Evolutionary conservation across 30 jellyfish, hydroid and myxozoan genomes (phyloP).

Genomic region (Hydractinia symbiolongicarpus): DNA sequence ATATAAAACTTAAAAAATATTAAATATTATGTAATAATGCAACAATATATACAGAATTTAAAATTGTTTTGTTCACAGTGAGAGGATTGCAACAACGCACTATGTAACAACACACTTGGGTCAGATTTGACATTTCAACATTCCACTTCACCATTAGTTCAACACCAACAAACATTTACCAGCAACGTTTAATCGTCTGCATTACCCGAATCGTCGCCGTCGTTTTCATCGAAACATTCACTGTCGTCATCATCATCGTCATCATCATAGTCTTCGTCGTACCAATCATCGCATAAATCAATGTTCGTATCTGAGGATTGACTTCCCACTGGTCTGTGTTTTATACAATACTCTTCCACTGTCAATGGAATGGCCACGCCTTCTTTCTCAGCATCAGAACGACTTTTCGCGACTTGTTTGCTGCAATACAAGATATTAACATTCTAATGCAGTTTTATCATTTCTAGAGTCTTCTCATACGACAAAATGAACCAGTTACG

Average conservation of each 20-base stretch:
- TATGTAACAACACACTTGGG: too few species aligned
- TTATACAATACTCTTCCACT: conserved; percentile 87
- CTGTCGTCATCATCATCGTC: conserved; percentile 52
- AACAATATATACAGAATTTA: too few species aligned
- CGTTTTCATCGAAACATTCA: conserved; percentile 80
- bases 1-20: too few species aligned
- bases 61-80: too few species aligned
- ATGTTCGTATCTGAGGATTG: conserved; percentile 63
- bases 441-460: not conserved
- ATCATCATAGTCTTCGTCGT: conserved; percentile 88
- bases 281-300: conserved; percentile 95
- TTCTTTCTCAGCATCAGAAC: conserved; percentile 85
- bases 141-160: too few species aligned
- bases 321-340: conserved; percentile 62
- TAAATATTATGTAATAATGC: too few species aligned
- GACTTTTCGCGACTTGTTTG: conserved; percentile 88
- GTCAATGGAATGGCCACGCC: conserved; percentile 82
- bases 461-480: too few species aligned
- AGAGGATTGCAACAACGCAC: too few species aligned
- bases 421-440: conserved; percentile 20
- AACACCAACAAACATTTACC: too few species aligned
- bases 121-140: too few species aligned
- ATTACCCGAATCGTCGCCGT: conserved; percentile 95
- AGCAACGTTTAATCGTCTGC: conserved; percentile 42
- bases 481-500: too few species aligned